Conservation (phyloP, 2,113 vertebrate species). For the Pelecanoides urinatrix region DNA sequence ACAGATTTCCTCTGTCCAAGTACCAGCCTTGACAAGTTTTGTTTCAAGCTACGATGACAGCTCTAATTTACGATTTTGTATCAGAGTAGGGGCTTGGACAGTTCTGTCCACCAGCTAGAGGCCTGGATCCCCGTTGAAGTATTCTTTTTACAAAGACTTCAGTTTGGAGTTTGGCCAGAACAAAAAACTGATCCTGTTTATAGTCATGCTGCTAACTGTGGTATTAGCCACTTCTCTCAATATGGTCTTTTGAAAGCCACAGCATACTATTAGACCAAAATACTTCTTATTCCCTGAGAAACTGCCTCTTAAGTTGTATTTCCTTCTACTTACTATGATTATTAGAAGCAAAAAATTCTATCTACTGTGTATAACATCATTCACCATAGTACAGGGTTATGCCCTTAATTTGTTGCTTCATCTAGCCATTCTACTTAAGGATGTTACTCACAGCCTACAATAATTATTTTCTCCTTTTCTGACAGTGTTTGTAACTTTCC, state of each 20-base stretch:
- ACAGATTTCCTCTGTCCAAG: background rate
- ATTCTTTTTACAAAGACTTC: background rate
- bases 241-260: background rate
- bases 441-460: conserved; percentile 1
- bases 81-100: background rate
- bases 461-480: background rate
- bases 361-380: background rate
- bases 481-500: background rate
- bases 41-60: background rate
- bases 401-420: background rate
- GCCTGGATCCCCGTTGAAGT: background rate
- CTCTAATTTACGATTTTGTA: background rate
- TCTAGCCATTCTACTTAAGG: background rate
- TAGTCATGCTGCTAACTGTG: background rate
- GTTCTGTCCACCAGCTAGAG: background rate
- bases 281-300: background rate
- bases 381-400: background rate
- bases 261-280: background rate
- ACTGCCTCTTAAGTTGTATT: background rate
- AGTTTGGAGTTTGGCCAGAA: background rate
- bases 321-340: background rate
- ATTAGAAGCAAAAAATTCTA: background rate
- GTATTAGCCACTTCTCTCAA: background rate
- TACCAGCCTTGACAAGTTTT: background rate
- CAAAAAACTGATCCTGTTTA: background rate